Conservation (phyloP, 2,113 vertebrate genomes). For the Microcebus ravelobensis region DNA sequence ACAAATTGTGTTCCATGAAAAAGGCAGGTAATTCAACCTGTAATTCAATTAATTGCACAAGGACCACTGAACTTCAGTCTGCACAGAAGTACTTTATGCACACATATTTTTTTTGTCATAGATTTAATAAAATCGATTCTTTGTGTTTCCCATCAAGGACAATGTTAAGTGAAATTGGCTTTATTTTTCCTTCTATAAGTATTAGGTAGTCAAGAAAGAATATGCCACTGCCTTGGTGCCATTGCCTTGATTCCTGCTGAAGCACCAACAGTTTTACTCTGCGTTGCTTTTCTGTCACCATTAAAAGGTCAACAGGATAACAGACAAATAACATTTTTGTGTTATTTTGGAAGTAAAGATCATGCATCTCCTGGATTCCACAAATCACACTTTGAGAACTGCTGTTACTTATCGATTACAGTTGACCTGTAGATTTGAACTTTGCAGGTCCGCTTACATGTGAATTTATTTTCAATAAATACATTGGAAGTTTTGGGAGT, state of each 20-base stretch:
- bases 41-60: not conserved
- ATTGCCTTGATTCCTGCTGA: not conserved
- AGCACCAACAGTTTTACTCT: not conserved
- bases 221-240: not conserved
- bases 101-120: not conserved
- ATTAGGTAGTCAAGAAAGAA: not conserved
- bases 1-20: not conserved
- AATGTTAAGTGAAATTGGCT: not conserved
- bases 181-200: not conserved
- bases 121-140: not conserved
- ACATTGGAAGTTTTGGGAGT: not conserved
- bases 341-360: not conserved
- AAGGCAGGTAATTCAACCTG: not conserved
- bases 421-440: not conserved
- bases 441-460: not conserved
- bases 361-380: not conserved
- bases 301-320: not conserved
- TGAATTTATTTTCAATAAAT: not conserved
- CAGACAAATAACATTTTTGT: not conserved
- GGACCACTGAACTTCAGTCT: not conserved
- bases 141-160: not conserved
- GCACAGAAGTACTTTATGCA: not conserved
- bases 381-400: not conserved
- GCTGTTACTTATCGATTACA: not conserved
- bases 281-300: not conserved